Base-by-base conservation (phyloP, 2,113 vertebrate genomes). In the Crypturellus undulatus region DNA sequence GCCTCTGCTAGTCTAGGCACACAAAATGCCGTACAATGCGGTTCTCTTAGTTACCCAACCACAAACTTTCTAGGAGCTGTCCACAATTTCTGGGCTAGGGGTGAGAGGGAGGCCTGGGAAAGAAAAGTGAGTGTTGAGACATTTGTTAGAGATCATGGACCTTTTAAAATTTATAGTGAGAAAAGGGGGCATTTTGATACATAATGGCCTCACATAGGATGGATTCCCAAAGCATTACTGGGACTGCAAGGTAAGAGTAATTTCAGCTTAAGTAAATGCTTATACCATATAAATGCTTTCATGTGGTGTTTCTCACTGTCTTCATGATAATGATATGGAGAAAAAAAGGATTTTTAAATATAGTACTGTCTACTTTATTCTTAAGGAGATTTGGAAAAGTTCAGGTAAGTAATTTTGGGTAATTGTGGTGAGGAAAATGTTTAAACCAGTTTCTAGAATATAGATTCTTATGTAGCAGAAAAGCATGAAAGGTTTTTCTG, bases 271-370 rank as follows among this genome's bases (percentile, higher is more conserved):
- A 30, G 12, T 34, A 69, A 56, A 6, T 5, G 28, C 30, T 58
- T 58, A 58, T 58, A 19, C 30, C 17, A 32, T 25, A 92, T 86
- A 45, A 75, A 80, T 78, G 30, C 3, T 38, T 54, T 0, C 26
- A 0, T 45, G 12, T 54, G 1, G 0, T 26, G 8, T 40, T 83
- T 36, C 28, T 22, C 36, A 1, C 2, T 82, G 10, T 38, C 47
- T 13, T 81, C 16, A 25, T 43, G 30, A 15, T 38, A 32, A 22
- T 2, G 6, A 12, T 45, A 2, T 4, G 9, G 70, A 38, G 49
- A 36, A 62, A 19, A 14, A 14, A 22, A 32, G 9, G 17, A 32
- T 32, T 30, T 40, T 65, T 30, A 42, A 65, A 64, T 17, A 22
- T 1, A 1, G 47, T 40, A 15, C 6, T 8, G 15, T 42, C 26